phyloP scores from a whole-genome alignment of 2,888 invertebrate species.

The Dexiosoma caninum region DNA sequence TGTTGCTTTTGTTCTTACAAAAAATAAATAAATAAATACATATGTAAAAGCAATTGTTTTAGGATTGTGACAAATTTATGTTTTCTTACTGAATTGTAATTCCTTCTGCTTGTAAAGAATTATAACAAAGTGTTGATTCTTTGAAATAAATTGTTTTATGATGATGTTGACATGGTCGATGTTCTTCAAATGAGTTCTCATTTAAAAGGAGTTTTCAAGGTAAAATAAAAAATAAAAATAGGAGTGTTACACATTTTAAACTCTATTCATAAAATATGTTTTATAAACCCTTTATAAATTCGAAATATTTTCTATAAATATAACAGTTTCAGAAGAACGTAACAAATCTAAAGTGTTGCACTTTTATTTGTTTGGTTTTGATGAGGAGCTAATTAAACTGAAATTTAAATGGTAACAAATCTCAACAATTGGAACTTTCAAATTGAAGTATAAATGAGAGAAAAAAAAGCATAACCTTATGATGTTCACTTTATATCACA shows the following conservation, averaged over 20 bases:
- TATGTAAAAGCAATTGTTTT: slow-evolving; percentile 6
- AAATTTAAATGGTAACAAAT: slow-evolving; percentile 6
- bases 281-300: too few relatives aligned
- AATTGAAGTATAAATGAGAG: background rate
- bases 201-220: too few relatives aligned
- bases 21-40: too few relatives aligned
- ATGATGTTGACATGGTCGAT: background rate
- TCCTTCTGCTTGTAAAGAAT: background rate
- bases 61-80: slow-evolving; percentile 59
- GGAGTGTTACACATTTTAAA: too few relatives aligned
- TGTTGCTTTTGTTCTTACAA: background rate
- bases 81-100: slow-evolving; percentile 35
- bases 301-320: too few relatives aligned
- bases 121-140: slow-evolving; percentile 23
- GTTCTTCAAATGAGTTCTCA: background rate
- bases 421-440: background rate
- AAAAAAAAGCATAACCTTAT: background rate
- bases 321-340: too few relatives aligned
- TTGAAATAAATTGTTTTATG: slow-evolving; percentile 35
- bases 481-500: background rate
- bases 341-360: too few relatives aligned
- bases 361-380: too few relatives aligned
- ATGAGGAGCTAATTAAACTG: too few relatives aligned
- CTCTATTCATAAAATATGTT: too few relatives aligned
- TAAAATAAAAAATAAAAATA: too few relatives aligned